Conservation (phyloP, 92 coral and sea anemone species). For the Epizoanthus rinbou region DNA sequence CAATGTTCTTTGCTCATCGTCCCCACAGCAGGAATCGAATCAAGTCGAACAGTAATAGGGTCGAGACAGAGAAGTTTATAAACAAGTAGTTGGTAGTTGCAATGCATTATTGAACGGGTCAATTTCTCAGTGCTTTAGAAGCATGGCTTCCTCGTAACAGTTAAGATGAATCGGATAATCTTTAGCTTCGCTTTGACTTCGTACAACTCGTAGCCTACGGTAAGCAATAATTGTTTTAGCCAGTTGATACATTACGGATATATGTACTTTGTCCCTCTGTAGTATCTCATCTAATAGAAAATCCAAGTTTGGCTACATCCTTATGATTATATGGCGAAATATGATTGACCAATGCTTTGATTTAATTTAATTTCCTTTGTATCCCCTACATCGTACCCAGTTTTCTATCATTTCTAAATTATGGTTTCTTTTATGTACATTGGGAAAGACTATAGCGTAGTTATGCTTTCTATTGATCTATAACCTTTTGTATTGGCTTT, state of each 20-base stretch:
- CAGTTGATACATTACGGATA: background rate
- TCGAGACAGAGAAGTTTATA: slow-evolving; percentile 10
- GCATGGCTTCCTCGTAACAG: slow-evolving; percentile 1
- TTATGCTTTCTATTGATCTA: background rate
- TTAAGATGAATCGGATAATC: background rate
- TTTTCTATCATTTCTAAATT: too few species aligned
- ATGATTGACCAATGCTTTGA: background rate
- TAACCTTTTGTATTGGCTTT: background rate
- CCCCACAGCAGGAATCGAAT: background rate
- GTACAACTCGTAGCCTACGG: background rate
- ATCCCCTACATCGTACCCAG: background rate
- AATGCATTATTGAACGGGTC: slow-evolving; percentile 23
- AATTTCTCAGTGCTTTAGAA: slow-evolving; percentile 1
- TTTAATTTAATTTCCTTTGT: background rate
- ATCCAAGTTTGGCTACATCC: background rate
- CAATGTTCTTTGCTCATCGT: background rate
- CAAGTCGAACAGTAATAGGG: slow-evolving; percentile 1
- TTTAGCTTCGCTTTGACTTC: slow-evolving; percentile 10
- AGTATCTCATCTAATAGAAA: background rate
- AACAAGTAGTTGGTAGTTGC: background rate
- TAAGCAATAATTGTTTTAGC: background rate
- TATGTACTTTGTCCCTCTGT: too few species aligned
- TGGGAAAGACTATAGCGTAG: too few species aligned
- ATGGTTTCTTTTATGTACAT: too few species aligned
- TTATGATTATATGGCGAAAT: too few species aligned